Base-by-base conservation (phyloP, 2,113 vertebrate species). In the Spilogale gracilis region DNA sequence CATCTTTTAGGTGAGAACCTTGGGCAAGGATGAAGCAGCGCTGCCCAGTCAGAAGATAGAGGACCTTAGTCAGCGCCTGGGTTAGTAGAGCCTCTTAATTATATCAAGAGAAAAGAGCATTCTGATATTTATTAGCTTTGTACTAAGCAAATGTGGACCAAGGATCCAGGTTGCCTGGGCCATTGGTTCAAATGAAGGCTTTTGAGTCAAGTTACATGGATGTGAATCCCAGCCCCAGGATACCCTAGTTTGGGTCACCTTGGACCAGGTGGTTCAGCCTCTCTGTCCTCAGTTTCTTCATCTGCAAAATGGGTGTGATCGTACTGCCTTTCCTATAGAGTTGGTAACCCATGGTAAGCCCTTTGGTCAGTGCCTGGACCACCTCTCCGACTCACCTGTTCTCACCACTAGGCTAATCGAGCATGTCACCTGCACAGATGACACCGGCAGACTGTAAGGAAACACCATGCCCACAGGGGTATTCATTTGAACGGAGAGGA, bases 191-290 rank as follows among this genome's bases (percentile, higher is more conserved):
- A 71, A 73, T n/a, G 3, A 78, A 73, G 45, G 3, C 27, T 76
- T 38, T 78, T 4, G 21, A 65, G 16, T 69, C 23, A 43, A 84
- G 0, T 9, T 21, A 23, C 3, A 2, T 3, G 18, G 16, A 10
- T 9, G 18, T 82, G 43, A 69, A 45, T 43, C 56, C 30, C 30
- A 63, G 6, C 21, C 56, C n/a, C n/a, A 52, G 2, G 43, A n/a
- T 25, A 27, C 30, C 48, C 73, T 43, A 11, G 1, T 13, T 32
- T 48, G n/a, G 21, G 11, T 38, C 58, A 27, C 50, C 38, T 60
- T 27, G 45, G 54, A 17, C 23, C 45, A 94, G 11, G 6, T 32
- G 2, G 27, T 9, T 58, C 14, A 54, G 2, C 43, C 30, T 56
- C 30, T 74, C 43, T 50, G 3, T 76, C 58, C 32, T 65, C 38